A percentile compares a stretch with the other conserved stretches of the same genome.
These are phyloP conservation scores for Climacteris rufus DNA, from an alignment of 2,113 vertebrate genomes.

Conservation along the genomic window DNA sequence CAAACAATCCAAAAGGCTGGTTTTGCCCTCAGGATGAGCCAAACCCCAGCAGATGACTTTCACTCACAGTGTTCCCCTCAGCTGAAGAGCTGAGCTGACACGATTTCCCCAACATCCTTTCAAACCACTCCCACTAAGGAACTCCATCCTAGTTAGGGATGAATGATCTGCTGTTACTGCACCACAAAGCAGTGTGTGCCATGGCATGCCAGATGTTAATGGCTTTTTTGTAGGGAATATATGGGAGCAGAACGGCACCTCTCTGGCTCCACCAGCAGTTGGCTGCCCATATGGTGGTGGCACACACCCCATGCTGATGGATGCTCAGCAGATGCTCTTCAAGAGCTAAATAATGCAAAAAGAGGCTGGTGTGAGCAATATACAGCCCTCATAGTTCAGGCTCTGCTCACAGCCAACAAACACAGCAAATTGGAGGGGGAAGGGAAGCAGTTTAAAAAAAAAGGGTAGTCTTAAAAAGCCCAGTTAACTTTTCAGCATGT, in stretches of 20 bases:
- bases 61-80: accelerated
- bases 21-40: background rate
- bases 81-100: background rate
- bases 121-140: background rate
- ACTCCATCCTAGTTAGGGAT: background rate
- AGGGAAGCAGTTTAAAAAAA: background rate
- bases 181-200: conserved; percentile 16
- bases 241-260: conserved; percentile 1
- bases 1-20: background rate
- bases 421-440: background rate
- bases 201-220: conserved; percentile 28
- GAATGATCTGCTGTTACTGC: conserved; percentile 21
- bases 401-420: conserved; percentile 28
- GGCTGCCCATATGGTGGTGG: conserved; percentile 55
- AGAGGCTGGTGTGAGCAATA: conserved; percentile 43
- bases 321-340: conserved; percentile 62
- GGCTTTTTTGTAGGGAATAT: conserved; percentile 19
- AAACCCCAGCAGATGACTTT: background rate
- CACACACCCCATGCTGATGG: conserved; percentile 56
- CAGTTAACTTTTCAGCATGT: background rate
- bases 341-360: conserved; percentile 67
- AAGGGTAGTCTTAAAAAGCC: background rate
- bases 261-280: conserved; percentile 42
- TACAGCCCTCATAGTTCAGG: conserved; percentile 12
- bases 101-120: background rate